These are phyloP conservation scores for Paramormyrops kingsleyae DNA, from an alignment of 2,113 vertebrate species.

Conservation along the genomic window DNA sequence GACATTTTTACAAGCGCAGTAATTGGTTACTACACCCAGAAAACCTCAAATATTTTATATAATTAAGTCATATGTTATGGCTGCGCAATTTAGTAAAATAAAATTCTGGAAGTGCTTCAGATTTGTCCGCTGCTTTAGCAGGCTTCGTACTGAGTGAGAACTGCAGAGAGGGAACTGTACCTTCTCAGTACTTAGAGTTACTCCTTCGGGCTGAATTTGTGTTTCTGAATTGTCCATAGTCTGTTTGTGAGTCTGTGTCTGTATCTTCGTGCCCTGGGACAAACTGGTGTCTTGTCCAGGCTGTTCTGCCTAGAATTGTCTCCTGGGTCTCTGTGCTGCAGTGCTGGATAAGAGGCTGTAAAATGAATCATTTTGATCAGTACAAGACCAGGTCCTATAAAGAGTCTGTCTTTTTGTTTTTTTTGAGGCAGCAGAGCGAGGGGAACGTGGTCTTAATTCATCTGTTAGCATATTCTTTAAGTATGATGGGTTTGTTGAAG, in stretches of 20 bases:
- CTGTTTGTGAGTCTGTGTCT: not conserved
- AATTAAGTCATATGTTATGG: not conserved
- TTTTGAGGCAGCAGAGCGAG: not conserved
- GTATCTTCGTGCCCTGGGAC: not conserved
- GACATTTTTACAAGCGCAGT: not conserved
- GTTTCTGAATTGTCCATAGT: not conserved
- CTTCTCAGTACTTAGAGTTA: not conserved
- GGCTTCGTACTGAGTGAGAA: not conserved
- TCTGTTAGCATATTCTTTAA: constrained; percentile 56
- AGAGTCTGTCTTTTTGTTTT: not conserved
- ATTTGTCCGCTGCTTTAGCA: not conserved
- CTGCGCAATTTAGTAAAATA: not conserved
- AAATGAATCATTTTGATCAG: not conserved
- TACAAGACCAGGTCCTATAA: not conserved
- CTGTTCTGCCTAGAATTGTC: not conserved
- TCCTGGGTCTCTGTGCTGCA: not conserved
- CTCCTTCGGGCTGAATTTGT: not conserved
- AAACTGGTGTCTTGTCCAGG: not conserved
- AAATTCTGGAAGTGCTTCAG: not conserved
- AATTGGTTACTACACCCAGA: not conserved
- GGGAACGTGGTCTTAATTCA: constrained; percentile 36
- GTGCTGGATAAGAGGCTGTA: not conserved
- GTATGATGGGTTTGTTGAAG: constrained; percentile 52
- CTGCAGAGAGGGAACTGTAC: not conserved
- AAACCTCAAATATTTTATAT: not conserved